Conservation (phyloP, 2,113 vertebrate genomes). For the Calidris pugnax region DNA sequence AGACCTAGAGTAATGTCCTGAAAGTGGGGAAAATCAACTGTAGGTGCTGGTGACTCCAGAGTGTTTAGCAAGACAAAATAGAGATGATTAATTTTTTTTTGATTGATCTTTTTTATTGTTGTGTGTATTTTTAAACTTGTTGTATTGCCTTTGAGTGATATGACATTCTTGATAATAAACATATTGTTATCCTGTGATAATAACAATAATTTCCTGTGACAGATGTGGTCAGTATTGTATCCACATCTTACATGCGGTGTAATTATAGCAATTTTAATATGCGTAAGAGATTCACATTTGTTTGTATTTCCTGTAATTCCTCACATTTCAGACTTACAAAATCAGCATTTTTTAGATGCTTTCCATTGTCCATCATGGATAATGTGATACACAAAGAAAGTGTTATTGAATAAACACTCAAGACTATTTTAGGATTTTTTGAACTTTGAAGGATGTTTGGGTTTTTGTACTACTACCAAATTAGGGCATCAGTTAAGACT, state of each 20-base stretch:
- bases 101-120: neutral
- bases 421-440: conserved; percentile 28
- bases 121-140: neutral
- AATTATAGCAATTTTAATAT: neutral
- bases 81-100: neutral
- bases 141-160: neutral
- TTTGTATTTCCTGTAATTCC: conserved; percentile 31
- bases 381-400: conserved; percentile 26
- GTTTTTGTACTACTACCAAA: neutral
- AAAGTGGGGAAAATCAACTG: neutral
- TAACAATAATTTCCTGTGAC: neutral
- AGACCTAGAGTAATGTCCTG: neutral
- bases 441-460: neutral
- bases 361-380: conserved; percentile 46
- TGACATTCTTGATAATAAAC: neutral
- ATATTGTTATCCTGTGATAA: neutral
- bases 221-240: neutral
- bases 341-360: conserved; percentile 59
- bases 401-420: conserved; percentile 40
- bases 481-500: neutral
- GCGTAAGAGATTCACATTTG: neutral
- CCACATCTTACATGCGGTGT: neutral
- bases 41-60: neutral
- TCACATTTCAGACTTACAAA: conserved; percentile 34
- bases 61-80: conserved; percentile 11